phyloP scores from a whole-genome alignment of 2,888 invertebrate species.

The Nephrocerus scutellatus region DNA sequence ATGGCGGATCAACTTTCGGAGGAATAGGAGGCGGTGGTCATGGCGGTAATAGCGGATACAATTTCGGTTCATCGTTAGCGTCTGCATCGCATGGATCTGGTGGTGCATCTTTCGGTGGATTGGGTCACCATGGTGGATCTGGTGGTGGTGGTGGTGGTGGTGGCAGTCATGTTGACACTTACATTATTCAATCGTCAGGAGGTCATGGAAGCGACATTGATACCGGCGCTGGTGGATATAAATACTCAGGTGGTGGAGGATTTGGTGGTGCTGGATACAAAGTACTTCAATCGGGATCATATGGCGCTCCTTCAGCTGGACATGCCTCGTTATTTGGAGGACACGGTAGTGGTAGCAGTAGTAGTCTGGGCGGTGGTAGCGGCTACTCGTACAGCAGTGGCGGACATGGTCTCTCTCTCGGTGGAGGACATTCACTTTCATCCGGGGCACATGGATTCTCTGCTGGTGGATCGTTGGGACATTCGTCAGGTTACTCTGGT shows the following conservation, averaged over 20 bases:
- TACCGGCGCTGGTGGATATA: conserved; percentile 13
- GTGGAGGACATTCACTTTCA: conserved; percentile 14
- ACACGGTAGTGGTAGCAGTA: too few species aligned
- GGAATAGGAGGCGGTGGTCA: conserved; percentile 12
- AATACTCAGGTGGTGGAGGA: conserved; percentile 13
- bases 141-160: too few species aligned
- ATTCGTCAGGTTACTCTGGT: conserved; percentile 10
- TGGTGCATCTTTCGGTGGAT: too few species aligned
- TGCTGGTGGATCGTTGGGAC: conserved; percentile 8
- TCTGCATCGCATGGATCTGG: too few species aligned
- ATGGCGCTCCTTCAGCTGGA: conserved; percentile 5
- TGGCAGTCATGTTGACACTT: conserved; percentile 16
- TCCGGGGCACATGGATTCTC: conserved; percentile 12
- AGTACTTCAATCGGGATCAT: too few species aligned
- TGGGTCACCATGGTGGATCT: too few species aligned
- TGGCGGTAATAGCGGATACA: conserved; percentile 13
- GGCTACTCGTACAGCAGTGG: conserved; percentile 11
- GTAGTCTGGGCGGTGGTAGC: conserved; percentile 14
- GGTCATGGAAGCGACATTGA: conserved; percentile 16
- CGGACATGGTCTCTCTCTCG: conserved; percentile 18
- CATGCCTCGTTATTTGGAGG: conserved; percentile 8
- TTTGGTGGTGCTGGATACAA: conserved; percentile 19
- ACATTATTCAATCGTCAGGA: conserved; percentile 18
- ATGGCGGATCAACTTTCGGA: conserved; percentile 9
- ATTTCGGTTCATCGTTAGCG: too few species aligned